These are phyloP conservation scores for Motacilla alba DNA, from an alignment of 2,113 vertebrate genomes.

Conservation along the genomic window DNA sequence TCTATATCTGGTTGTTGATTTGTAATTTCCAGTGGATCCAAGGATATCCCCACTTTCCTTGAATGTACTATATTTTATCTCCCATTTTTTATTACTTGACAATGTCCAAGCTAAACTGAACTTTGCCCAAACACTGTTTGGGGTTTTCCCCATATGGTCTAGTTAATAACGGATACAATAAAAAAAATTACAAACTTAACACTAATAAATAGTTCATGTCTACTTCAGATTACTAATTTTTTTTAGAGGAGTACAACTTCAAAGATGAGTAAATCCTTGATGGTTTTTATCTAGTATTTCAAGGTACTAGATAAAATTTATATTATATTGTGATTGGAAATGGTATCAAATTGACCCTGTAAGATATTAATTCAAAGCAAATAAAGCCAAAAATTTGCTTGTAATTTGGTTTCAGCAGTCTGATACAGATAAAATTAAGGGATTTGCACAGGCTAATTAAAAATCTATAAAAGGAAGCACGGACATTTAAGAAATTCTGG, in stretches of 20 bases:
- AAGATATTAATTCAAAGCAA: neutral
- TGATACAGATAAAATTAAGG: neutral
- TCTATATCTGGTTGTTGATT: neutral
- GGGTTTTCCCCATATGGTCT: neutral
- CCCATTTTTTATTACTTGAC: neutral
- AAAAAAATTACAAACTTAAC: neutral
- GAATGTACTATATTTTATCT: neutral
- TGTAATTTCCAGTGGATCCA: neutral
- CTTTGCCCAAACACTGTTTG: neutral
- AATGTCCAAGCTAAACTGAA: neutral
- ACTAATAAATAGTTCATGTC: neutral
- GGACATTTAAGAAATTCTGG: neutral
- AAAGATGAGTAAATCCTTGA: neutral
- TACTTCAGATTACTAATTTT: neutral
- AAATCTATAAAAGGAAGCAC: neutral
- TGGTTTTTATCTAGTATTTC: neutral
- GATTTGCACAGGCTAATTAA: neutral
- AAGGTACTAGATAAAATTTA: neutral
- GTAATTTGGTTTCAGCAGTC: neutral
- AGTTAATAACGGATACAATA: neutral
- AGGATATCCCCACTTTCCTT: neutral
- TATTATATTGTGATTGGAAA: neutral
- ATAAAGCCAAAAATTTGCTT: neutral
- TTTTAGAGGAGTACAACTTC: neutral
- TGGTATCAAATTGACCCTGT: neutral